Base-by-base conservation (phyloP, 2,113 vertebrate species). In the Oenanthe melanoleuca region DNA sequence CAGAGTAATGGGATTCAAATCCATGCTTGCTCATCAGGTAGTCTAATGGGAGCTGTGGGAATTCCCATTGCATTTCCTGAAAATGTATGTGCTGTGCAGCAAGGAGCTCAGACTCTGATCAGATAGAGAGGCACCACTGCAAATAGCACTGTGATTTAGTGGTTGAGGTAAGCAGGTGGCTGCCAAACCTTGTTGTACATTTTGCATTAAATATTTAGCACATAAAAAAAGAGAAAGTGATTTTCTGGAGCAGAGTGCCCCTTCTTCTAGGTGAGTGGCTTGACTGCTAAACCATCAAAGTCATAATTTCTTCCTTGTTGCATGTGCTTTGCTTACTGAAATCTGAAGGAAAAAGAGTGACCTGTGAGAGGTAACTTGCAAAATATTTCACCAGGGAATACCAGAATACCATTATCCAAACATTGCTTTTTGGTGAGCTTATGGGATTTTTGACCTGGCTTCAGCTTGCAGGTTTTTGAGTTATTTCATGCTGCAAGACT, bases 181-280 rank as follows among this genome's bases (percentile, higher is more conserved):
- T 96, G 95, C 80, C 95, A 93, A 95, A 88, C 8, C 64, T 56
- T 37, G 45, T 14, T 86, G 77, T 86, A 59, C 72, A 91, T 91
- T 92, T 86, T 64, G 11, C 77, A 74, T 95, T 92, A 94, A 95
- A 88, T 95, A 96, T 94, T 94, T 88, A 97, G 60, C 34, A 67
- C 59, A 21, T 73, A 5, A 42, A 80, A 95, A 49, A 50, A 88
- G 49, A 78, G 60, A 86, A 94, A 94, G 77, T 71, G 22, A 24
- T 71, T 95, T 93, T 86, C 83, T 93, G 92, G 52, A 94, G 60
- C 52, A 83, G 50, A 88, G 24, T 80, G 52, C 26, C 33, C 64
- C 31, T 83, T 92, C n/a, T 80, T 21, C 42, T 70, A 66, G 59
- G 75, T 70, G 72, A 94, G 79, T 77, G n/a, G 17, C 33, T 65